Evolutionary conservation across 2,113 vertebrate species (phyloP).

Genomic region (Cyanoderma ruficeps): DNA sequence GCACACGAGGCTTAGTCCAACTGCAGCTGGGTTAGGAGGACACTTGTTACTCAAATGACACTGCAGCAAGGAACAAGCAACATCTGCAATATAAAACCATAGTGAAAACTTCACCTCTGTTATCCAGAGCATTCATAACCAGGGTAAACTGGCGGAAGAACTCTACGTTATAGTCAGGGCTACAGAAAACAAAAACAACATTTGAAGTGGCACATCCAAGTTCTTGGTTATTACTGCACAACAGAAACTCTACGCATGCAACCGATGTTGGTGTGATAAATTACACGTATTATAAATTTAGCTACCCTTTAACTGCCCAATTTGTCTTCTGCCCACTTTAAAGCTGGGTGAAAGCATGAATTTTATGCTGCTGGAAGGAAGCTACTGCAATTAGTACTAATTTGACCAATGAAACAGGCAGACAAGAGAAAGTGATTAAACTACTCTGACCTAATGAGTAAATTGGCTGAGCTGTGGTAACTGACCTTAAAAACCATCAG

Average conservation of each 20-base stretch:
- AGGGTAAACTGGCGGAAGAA: constrained; percentile 95
- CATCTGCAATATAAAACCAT: neutral
- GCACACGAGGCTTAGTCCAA: neutral
- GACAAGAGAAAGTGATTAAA: neutral
- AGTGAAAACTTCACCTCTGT: constrained; percentile 85
- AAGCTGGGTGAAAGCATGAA: neutral
- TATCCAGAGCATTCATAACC: constrained; percentile 99
- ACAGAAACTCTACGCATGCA: neutral
- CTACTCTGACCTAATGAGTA: constrained; percentile 22
- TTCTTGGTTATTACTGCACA: neutral
- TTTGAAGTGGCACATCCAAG: neutral
- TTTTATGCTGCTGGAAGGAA: neutral
- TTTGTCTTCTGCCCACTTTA: neutral
- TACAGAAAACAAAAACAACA: constrained; percentile 70
- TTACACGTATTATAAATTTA: neutral
- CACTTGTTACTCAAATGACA: neutral
- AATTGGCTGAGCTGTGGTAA: constrained; percentile 35
- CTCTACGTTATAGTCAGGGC: constrained; percentile 96
- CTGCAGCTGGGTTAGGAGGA: neutral
- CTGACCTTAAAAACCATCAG: constrained; percentile 50
- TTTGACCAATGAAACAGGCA: neutral
- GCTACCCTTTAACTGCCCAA: neutral
- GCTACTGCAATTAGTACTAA: constrained; percentile 1
- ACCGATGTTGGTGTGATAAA: accelerated
- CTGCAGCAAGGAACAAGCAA: neutral